Conservation (phyloP, 2,888 invertebrate species). For the Phyto melanocephala region DNA sequence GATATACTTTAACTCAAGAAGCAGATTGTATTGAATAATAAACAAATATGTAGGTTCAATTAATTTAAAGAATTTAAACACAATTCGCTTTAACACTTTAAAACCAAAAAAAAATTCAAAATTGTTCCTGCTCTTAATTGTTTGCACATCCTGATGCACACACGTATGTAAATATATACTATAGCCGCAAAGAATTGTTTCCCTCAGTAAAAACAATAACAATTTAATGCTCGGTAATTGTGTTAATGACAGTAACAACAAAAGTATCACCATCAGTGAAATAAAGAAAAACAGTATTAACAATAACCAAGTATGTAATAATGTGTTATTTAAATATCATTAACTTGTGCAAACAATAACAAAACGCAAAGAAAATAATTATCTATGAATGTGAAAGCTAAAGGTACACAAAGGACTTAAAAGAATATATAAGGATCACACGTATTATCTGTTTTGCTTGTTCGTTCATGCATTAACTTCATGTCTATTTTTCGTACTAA, state of each 20-base stretch:
- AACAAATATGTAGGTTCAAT: no score
- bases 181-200: neutral
- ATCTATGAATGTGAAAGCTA: neutral
- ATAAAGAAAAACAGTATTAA: neutral
- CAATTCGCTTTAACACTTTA: no score
- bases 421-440: neutral
- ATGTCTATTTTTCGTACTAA: neutral
- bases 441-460: neutral
- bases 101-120: neutral
- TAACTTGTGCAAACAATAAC: neutral
- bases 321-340: slow-evolving; percentile 9
- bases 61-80: no score
- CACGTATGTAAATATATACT: no score
- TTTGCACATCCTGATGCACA: neutral
- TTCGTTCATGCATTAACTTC: neutral
- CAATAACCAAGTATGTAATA: neutral
- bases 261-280: slow-evolving; percentile 4
- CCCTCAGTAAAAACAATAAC: neutral
- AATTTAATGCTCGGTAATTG: slow-evolving; percentile 38
- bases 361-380: neutral
- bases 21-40: no score
- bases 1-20: no score
- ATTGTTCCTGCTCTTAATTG: neutral
- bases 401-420: neutral
- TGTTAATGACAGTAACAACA: slow-evolving; percentile 50